phyloP scores from a whole-genome alignment of 2,888 invertebrate species.

The Parochlus steinenii region DNA sequence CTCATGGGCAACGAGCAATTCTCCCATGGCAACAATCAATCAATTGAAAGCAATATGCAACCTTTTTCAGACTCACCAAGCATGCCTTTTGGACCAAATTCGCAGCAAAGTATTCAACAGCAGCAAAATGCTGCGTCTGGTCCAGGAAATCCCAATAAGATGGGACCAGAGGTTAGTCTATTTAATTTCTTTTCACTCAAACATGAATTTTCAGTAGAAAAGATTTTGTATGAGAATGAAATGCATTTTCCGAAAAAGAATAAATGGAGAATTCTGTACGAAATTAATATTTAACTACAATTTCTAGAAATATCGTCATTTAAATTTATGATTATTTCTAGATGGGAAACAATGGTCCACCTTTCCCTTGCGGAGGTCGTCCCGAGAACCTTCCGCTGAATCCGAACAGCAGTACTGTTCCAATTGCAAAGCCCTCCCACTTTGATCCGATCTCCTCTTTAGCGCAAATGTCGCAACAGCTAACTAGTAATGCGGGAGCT shows the following conservation, averaged over 20 bases:
- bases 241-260: too few relatives aligned
- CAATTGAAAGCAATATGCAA: slow-evolving; percentile 28
- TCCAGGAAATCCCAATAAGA: too few relatives aligned
- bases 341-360: slow-evolving; percentile 14
- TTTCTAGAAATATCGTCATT: slow-evolving; percentile 18
- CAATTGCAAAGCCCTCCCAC: slow-evolving; percentile 45
- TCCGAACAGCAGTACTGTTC: slow-evolving; percentile 42
- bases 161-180: too few relatives aligned
- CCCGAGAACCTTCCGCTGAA: slow-evolving; percentile 48
- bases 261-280: too few relatives aligned
- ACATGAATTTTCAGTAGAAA: too few relatives aligned
- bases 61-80: slow-evolving; percentile 23
- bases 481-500: slow-evolving; percentile 58
- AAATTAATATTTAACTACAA: slow-evolving; percentile 10
- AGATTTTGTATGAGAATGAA: too few relatives aligned
- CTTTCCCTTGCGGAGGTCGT: slow-evolving; percentile 25
- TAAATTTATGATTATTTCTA: neutral
- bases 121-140: neutral
- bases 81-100: slow-evolving; percentile 13
- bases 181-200: too few relatives aligned
- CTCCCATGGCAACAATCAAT: slow-evolving; percentile 13
- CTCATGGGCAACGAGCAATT: slow-evolving; percentile 18
- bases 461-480: slow-evolving; percentile 87
- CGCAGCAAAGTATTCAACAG: slow-evolving; percentile 25
- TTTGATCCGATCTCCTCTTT: slow-evolving; percentile 89